Base-by-base conservation (phyloP, 2,888 invertebrate genomes). In the Cephus rjabovi region DNA sequence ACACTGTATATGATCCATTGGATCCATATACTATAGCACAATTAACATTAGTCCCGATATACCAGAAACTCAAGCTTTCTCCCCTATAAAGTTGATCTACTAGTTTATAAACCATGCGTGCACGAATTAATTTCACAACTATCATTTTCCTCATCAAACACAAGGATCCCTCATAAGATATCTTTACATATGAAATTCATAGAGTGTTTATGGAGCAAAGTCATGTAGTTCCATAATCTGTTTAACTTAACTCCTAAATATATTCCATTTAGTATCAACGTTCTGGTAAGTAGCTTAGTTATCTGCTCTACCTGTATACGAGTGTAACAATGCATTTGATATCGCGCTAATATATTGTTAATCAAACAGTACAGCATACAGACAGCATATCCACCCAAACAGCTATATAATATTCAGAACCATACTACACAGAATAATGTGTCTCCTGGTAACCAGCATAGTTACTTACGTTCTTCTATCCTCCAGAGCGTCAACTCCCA, bases 271-370 rank as follows among this genome's bases (percentile, higher is more conserved):
- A 23, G 2, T 56, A 56, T 23, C 56, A 23, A 23, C 1, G 56
- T 56, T 56, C 56, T 6, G 6, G 56, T 23, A 23, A 56, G 23
- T 56, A 56, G 34, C 37, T 37, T 23, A 34, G 74, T 86, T 87
- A 87, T 87, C 87, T 83, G 75, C 78, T 83, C 84, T 85, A 87
- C 84, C 84, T 86, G 86, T 87, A 86, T 79, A 81, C 84, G 79
- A 76, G 80, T 81, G 6, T 23, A 56, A 56, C 23, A 56, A 56
- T 56, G 56, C 23, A 56, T 56, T 80, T 79, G 81, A 81, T 79
- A 83, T 80, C 83, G 79, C 83, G 84, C 84, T 87, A 87, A 87
- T 87, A 85, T 86, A 87, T 83, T 86, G 87, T 85, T 87, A 87
- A 87, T 87, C 87, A 87, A 87, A 87, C 84, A 79, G 85, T 81